Conservation (phyloP, 1,140 invertebrate species). For the Procambarus clarkii region DNA sequence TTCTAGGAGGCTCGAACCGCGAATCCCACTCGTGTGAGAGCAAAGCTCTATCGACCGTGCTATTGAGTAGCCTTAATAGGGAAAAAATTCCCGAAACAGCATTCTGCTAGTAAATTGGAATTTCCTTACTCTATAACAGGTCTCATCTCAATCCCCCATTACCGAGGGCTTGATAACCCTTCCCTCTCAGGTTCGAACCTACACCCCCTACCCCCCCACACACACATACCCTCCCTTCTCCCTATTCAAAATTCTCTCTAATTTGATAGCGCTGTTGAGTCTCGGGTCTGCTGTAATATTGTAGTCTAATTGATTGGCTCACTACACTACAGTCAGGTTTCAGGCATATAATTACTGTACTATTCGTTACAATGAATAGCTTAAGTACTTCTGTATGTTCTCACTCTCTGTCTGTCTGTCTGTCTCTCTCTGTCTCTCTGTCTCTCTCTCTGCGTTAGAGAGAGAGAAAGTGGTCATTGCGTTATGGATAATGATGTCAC, state of each 20-base stretch:
- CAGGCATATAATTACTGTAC: constrained; percentile 4
- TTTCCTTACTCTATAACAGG: too few relatives aligned
- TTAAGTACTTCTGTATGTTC: neutral
- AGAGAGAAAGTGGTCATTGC: neutral
- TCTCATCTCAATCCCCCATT: neutral
- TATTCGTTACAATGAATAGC: neutral
- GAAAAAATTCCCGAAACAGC: too few relatives aligned
- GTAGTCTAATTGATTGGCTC: neutral
- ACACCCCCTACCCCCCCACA: neutral
- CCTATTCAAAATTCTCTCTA: neutral
- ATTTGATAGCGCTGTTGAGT: neutral
- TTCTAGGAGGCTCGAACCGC: too few relatives aligned
- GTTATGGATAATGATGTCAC: too few relatives aligned
- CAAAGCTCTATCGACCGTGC: too few relatives aligned
- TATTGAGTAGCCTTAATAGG: too few relatives aligned
- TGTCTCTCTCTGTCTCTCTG: neutral
- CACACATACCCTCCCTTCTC: neutral
- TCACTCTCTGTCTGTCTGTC: neutral
- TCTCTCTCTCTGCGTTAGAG: neutral
- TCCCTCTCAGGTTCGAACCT: too few relatives aligned
- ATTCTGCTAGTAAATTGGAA: too few relatives aligned
- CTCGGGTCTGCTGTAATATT: neutral
- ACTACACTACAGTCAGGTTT: neutral
- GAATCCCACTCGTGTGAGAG: too few relatives aligned
- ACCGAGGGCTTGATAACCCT: too few relatives aligned